Conservation (phyloP, 2,113 vertebrate species). For the Cebidichthys violaceus region DNA sequence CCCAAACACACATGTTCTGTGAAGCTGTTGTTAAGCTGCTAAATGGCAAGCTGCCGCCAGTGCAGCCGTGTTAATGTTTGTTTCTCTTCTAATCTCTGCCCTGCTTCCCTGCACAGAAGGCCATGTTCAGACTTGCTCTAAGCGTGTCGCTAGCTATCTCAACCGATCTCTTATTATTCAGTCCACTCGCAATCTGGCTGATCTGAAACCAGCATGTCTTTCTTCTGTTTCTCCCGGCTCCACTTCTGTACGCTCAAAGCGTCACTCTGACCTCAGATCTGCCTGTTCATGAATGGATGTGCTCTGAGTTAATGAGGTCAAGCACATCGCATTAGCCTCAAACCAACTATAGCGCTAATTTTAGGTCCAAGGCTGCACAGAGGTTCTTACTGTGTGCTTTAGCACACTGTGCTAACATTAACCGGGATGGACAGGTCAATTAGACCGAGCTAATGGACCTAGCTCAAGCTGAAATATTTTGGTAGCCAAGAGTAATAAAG, state of each 20-base stretch:
- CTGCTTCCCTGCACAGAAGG: constrained; percentile 29
- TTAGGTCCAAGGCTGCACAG: constrained; percentile 48
- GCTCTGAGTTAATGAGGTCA: constrained; percentile 75
- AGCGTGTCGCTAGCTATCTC: constrained; percentile 27
- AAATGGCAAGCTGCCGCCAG: constrained; percentile 1
- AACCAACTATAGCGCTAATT: constrained; percentile 57
- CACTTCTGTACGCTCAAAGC: not conserved
- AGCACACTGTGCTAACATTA: constrained; percentile 34
- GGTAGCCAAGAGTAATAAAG: constrained; percentile 27
- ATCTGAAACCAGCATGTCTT: constrained; percentile 29
- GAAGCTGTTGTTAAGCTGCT: constrained; percentile 21
- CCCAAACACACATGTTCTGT: not conserved
- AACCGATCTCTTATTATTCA: constrained; percentile 29
- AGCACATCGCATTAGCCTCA: constrained; percentile 52
- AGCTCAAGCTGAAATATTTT: constrained; percentile 45
- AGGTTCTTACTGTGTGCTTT: constrained; percentile 32
- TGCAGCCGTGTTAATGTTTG: constrained; percentile 22
- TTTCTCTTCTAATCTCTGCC: constrained; percentile 28
- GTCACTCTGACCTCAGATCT: constrained; percentile 33
- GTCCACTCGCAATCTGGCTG: constrained; percentile 4
- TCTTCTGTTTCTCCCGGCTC: not conserved
- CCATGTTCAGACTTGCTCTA: constrained; percentile 26
- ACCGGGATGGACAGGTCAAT: constrained; percentile 54
- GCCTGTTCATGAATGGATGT: constrained; percentile 42
- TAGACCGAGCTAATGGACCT: constrained; percentile 55